Evolutionary conservation across 2,888 invertebrate genomes (phyloP), one percentile per base, ranked within the genome.

Genomic region (Choristoneura rosaceana): DNA sequence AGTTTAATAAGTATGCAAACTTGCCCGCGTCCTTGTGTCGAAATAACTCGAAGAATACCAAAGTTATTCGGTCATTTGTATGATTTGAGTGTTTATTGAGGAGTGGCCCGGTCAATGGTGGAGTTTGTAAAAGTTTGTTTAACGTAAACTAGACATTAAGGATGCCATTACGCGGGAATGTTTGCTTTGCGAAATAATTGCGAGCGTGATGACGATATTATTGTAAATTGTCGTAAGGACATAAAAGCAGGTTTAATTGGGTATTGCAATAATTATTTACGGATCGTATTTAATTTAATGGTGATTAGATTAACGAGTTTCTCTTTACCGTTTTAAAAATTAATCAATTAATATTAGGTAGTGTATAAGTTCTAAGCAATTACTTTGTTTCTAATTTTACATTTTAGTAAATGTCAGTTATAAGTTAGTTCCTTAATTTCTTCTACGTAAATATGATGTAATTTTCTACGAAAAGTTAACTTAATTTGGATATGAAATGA

Each of bases 51-150:
- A 68, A 33, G 67, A 71, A 71, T 67, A 58, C 67, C 25, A 3
- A 55, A 67, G 58, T 58, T 67, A 71, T 67, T 67, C 55, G 67
- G 47, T 71, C 61, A 62, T 71, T 71, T 70, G 60, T 59, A 41
- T 43, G 25, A 65, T 70, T 61, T 14, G 38, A 64, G 63, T 59
- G 71, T 50, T 70, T 70, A 70, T 65, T 71, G 25, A 64, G 60
- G 71, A 60, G 64, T 34, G 65, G 70, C 52, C 41, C 3, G 34
- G 50, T 50, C 55, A 66, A 61, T 55, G 60, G 33, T 38, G 17
- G 33, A 38, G 45, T 50, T 52, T 34, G 50, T 14, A 8, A 7
- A 61, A 47, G 47, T 47, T 47, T 47, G 47, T 47, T n/a, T 47
- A 47, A 47, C 47, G 47, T 47, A 47, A 47, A 47, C 47, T 47